Evolutionary conservation across 2,888 invertebrate species (phyloP).

Genomic region (Gryllus longicercus): DNA sequence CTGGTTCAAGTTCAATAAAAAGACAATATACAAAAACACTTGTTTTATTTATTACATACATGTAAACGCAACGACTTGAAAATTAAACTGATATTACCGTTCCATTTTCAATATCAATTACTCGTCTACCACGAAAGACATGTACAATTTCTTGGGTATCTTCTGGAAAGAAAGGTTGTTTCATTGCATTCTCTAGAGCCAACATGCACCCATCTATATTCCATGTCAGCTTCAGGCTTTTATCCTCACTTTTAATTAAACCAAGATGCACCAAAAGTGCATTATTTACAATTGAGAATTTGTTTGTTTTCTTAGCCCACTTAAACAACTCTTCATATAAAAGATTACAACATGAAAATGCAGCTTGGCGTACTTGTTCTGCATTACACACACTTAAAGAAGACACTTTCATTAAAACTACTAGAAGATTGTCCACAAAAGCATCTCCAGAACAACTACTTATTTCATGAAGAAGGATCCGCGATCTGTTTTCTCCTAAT

Average conservation of each 20-base stretch:
- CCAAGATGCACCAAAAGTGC: slow-evolving; percentile 62
- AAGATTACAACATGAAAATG: slow-evolving; percentile 50
- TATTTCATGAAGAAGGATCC: slow-evolving; percentile 44
- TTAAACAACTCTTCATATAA: slow-evolving; percentile 56
- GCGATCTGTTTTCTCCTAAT: slow-evolving; percentile 47
- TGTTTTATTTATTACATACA: not conserved
- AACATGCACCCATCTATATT: slow-evolving; percentile 60
- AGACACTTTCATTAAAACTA: slow-evolving; percentile 54
- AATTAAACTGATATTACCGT: not conserved
- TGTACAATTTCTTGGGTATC: slow-evolving; percentile 52
- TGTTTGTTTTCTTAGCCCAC: slow-evolving; percentile 50
- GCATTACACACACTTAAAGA: slow-evolving; percentile 53
- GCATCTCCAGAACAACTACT: slow-evolving; percentile 41
- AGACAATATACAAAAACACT: too few relatives aligned
- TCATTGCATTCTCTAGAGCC: slow-evolving; percentile 54
- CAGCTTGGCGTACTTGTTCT: slow-evolving; percentile 51
- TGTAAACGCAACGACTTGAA: not conserved
- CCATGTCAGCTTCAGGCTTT: slow-evolving; percentile 59
- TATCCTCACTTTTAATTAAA: slow-evolving; percentile 73
- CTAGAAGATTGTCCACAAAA: slow-evolving; percentile 47
- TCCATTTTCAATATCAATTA: slow-evolving; percentile 33
- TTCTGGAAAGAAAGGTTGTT: slow-evolving; percentile 53
- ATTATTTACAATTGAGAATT: slow-evolving; percentile 59
- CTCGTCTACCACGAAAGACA: slow-evolving; percentile 52
- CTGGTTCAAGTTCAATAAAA: too few relatives aligned